Percentiles rank a stretch among this genome's conserved stretches.
Conservation (phyloP, 2,888 invertebrate genomes). For the Pardosa pseudoannulata region DNA sequence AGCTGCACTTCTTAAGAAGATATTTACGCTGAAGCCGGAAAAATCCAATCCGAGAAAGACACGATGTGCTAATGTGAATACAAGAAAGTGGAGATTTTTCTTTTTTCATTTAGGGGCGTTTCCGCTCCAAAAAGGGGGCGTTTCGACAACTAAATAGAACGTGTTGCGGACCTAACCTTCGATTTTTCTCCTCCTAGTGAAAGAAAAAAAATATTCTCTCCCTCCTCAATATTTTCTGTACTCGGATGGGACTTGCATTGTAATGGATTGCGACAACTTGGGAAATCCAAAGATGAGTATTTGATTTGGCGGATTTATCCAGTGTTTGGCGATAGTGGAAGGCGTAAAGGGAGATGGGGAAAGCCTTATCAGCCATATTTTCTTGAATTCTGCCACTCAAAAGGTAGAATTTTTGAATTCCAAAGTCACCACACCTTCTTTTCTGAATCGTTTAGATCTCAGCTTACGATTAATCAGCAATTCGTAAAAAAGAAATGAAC, state of each 20-base stretch:
- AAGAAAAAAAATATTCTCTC: neutral
- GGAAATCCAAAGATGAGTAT: conserved; percentile 7
- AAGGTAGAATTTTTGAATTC: too few species aligned
- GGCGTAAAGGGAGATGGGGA: neutral
- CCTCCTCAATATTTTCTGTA: conserved; percentile 29
- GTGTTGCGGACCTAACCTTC: conserved; percentile 30
- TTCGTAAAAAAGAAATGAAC: too few species aligned
- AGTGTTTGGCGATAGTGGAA: neutral
- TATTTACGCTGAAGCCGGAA: conserved; percentile 9
- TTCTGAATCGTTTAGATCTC: too few species aligned
- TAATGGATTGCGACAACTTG: conserved; percentile 47
- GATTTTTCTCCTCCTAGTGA: conserved; percentile 23
- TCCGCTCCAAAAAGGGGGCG: conserved; percentile 6
- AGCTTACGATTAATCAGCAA: too few species aligned
- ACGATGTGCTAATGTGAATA: conserved; percentile 50
- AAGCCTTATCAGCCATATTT: too few species aligned
- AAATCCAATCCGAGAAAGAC: conserved; percentile 15
- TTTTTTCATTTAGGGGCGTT: conserved; percentile 2
- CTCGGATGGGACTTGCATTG: conserved; percentile 26
- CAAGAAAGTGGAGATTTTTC: conserved; percentile 25
- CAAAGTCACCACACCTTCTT: too few species aligned
- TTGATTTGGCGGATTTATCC: conserved; percentile 17
- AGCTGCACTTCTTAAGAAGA: conserved; percentile 9
- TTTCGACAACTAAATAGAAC: conserved; percentile 28
- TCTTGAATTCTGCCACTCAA: too few species aligned